Percentiles rank a stretch among this genome's conserved stretches.
Evolutionary conservation across 2,113 vertebrate species (phyloP).

Genomic region (Forbesichthys papilliferus): DNA sequence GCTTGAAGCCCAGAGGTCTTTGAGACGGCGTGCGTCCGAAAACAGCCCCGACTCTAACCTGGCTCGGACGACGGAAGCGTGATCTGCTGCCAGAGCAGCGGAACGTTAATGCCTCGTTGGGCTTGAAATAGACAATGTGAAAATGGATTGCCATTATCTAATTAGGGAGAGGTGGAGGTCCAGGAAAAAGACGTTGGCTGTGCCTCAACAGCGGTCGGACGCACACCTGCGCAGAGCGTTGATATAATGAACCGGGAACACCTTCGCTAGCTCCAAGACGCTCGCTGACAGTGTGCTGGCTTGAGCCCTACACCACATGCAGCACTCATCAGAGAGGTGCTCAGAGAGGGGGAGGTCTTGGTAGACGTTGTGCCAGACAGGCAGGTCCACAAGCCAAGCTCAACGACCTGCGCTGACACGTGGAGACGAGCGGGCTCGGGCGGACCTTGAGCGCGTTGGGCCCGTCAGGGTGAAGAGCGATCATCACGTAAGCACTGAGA

Average conservation of each 20-base stretch:
- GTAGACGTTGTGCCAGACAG: conserved; percentile 24
- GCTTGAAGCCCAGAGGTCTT: conserved; percentile 58
- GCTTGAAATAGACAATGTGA: conserved; percentile 64
- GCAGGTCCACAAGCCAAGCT: conserved; percentile 34
- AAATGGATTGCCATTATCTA: conserved; percentile 68
- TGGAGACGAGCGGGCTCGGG: conserved; percentile 10
- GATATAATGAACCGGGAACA: conserved; percentile 49
- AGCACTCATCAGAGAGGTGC: conserved; percentile 44
- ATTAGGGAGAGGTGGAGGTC: conserved; percentile 61
- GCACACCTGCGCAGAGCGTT: conserved; percentile 62
- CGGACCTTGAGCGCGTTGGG: conserved; percentile 38
- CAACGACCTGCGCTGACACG: conserved; percentile 16
- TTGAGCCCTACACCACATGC: conserved; percentile 16
- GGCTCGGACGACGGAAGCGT: conserved; percentile 44
- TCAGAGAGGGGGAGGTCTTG: conserved; percentile 49
- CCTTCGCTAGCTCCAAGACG: conserved; percentile 31
- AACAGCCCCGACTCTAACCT: conserved; percentile 62
- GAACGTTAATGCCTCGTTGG: conserved; percentile 61
- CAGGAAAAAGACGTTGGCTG: conserved; percentile 61
- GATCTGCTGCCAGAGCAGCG: conserved; percentile 53
- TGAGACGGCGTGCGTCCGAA: conserved; percentile 39
- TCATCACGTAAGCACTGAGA: conserved; percentile 40
- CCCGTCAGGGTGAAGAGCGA: conserved; percentile 43
- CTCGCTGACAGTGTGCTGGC: conserved; percentile 49
- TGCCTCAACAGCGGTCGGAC: conserved; percentile 56